A percentile compares a stretch with the other conserved stretches of the same genome.
Evolutionary conservation across 64 coral and sea anemone genomes (phyloP).

Genomic region (Cladopsammia gracilis): DNA sequence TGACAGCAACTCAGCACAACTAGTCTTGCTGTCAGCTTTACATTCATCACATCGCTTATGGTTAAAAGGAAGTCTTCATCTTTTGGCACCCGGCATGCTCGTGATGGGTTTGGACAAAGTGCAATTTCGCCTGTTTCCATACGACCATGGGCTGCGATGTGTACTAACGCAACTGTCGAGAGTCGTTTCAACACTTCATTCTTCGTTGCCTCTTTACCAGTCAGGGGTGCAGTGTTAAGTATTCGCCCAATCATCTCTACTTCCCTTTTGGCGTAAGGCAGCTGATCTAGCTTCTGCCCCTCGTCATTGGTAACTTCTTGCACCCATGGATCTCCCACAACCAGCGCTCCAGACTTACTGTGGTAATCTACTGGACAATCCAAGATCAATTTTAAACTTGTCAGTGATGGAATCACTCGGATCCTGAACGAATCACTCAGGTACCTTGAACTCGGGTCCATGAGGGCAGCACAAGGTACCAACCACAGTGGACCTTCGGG

Average conservation of each 20-base stretch:
- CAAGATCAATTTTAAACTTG: background rate
- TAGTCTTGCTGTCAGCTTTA: background rate
- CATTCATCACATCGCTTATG: background rate
- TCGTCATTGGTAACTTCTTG: background rate
- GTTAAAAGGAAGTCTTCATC: constrained; percentile 25
- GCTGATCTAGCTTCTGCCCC: background rate
- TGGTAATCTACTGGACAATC: background rate
- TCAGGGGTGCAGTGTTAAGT: background rate
- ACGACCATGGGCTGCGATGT: constrained; percentile 21
- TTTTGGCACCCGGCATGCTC: background rate
- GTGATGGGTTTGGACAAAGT: background rate
- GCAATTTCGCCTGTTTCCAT: background rate
- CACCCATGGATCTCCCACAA: constrained; percentile 10
- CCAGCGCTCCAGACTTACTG: background rate
- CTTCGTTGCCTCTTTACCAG: background rate
- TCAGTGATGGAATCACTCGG: background rate
- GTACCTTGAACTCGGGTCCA: background rate
- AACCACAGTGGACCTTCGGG: background rate
- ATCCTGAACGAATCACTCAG: background rate
- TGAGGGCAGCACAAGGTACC: background rate
- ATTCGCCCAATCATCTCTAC: constrained; percentile 19
- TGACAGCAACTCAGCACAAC: constrained; percentile 47
- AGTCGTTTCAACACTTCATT: constrained; percentile 9
- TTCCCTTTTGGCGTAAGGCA: background rate
- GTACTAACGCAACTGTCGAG: constrained; percentile 1